phyloP scores from a whole-genome alignment of 2,797 vertebrate genomes.

The Zonotrichia albicollis region DNA sequence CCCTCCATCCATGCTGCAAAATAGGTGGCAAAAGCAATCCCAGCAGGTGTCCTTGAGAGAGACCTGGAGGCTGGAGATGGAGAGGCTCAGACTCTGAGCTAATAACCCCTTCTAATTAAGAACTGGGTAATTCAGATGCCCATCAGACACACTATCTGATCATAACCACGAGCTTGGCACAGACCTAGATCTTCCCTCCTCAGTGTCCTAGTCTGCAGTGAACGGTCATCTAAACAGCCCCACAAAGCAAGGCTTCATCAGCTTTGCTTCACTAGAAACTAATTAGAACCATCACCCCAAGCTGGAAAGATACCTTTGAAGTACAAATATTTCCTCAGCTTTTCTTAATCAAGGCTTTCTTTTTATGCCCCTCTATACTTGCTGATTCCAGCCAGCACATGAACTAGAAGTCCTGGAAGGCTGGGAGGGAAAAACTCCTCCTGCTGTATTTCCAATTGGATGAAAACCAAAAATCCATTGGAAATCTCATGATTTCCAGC shows the following conservation, averaged over 20 bases:
- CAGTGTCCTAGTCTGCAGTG: neutral
- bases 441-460: conserved; percentile 41
- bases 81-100: neutral
- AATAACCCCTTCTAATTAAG: neutral
- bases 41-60: neutral
- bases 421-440: conserved; percentile 26
- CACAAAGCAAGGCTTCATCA: neutral
- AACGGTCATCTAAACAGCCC: neutral
- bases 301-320: conserved; percentile 50
- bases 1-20: neutral
- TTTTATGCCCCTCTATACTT: neutral
- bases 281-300: conserved; percentile 16
- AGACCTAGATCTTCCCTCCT: neutral
- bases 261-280: neutral
- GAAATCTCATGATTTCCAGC: conserved; percentile 36
- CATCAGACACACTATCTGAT: neutral
- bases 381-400: neutral
- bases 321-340: conserved; percentile 40
- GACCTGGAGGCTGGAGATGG: neutral
- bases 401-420: conserved; percentile 45
- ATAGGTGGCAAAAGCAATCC: neutral
- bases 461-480: conserved; percentile 1
- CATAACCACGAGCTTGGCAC: neutral
- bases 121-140: neutral
- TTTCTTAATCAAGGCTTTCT: conserved; percentile 42